Base-by-base conservation (phyloP, 53 echinoderm and acorn worm species). In the Hippasteria phrygiana region DNA sequence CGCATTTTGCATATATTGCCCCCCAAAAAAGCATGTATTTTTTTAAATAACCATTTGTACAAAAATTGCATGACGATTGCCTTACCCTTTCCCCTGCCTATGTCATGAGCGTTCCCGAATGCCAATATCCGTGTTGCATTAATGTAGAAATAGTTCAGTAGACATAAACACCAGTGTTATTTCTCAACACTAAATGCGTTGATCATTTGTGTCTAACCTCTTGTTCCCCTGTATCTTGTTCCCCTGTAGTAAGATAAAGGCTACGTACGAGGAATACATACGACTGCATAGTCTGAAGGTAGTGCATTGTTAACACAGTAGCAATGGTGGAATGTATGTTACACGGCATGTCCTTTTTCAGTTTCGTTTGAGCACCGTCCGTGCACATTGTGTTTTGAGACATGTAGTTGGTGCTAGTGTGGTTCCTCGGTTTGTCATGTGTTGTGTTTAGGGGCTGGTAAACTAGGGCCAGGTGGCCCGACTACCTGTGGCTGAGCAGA, bases 161-260 rank as follows among this genome's bases (percentile, higher is more conserved):
- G 24, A 39, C 10, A 22, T 53, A 22, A 59, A 38, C 56, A 62
- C 8, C 13, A 3, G 53, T 72, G 74, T 62, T 43, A 63, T 64
- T 45, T 0, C 22, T 36, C 39, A 41, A 31, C 53, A 55, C 74
- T 89, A 89, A 89, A n/a, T 43, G 64, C 65, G 54, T 80, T 46
- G 39, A 55, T 70, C 71, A 16, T 56, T 32, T 80, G n/a, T 43
- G 48, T 79, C 42, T 74, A 51, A 71, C 70, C 27, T 29, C 53
- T 34, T 72, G 72, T 50, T 28, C 18, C 46, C 50, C 64, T n/a
- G n/a, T n/a, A n/a, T n/a, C n/a, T n/a, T n/a, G n/a, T n/a, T n/a
- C n/a, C n/a, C n/a, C n/a, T n/a, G 74, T 82, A 81, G 90, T 74
- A 90, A 82, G 90, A 90, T 90, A 64, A 90, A 67, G 28, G 82